These are phyloP conservation scores for Corythornis cristatus DNA, from an alignment of 2,113 vertebrate species.

Conservation along the genomic window DNA sequence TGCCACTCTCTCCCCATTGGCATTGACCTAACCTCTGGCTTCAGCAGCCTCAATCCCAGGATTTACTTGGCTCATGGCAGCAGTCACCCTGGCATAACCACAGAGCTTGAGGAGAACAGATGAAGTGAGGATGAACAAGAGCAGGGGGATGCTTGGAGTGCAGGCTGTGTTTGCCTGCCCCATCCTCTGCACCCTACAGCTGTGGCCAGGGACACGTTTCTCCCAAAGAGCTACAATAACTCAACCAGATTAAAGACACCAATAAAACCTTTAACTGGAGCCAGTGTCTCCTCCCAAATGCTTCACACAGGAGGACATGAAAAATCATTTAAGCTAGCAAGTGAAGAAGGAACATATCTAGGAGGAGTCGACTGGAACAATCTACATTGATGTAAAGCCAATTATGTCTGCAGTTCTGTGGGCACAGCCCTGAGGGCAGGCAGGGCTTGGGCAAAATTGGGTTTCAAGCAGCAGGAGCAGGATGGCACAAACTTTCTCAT, in stretches of 20 bases:
- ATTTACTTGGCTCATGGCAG: neutral
- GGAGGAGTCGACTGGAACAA: neutral
- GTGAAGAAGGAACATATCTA: neutral
- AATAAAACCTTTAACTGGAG: neutral
- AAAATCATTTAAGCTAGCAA: neutral
- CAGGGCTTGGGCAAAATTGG: neutral
- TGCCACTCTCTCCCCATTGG: no score
- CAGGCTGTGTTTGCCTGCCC: neutral
- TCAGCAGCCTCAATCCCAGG: neutral
- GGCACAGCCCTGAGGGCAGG: neutral
- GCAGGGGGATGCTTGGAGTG: neutral
- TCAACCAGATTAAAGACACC: neutral
- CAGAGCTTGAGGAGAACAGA: neutral
- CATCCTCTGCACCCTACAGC: fast-evolving
- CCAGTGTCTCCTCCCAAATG: neutral
- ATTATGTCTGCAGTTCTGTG: neutral
- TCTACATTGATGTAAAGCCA: neutral
- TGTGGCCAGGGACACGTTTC: neutral
- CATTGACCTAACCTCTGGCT: neutral
- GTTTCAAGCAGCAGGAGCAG: neutral
- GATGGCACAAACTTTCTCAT: neutral
- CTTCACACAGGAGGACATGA: neutral
- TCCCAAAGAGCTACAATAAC: neutral
- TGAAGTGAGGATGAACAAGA: neutral
- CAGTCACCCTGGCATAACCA: neutral